These are phyloP conservation scores for Peucedramus taeniatus DNA, from an alignment of 2,113 vertebrate species.

Conservation along the genomic window DNA sequence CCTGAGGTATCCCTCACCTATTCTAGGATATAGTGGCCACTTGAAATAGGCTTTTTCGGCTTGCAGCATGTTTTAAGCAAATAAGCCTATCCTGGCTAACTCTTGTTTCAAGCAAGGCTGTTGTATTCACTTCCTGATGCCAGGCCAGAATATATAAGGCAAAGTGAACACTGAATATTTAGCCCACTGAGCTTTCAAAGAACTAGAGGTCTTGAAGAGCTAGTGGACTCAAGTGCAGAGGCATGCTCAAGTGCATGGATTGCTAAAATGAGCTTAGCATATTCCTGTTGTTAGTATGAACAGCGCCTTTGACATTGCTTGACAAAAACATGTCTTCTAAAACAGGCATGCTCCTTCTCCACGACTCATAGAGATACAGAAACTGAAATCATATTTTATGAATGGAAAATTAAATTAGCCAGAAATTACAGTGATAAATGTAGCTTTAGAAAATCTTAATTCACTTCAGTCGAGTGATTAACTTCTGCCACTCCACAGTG, in stretches of 20 bases:
- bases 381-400: slow-evolving; percentile 63
- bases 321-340: neutral
- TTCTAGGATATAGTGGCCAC: neutral
- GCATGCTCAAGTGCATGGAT: too few species aligned
- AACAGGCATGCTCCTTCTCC: slow-evolving; percentile 2
- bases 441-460: slow-evolving; percentile 71
- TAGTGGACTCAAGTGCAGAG: neutral
- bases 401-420: slow-evolving; percentile 65
- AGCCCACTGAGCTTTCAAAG: neutral
- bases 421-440: slow-evolving; percentile 71
- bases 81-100: neutral
- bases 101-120: neutral
- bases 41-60: neutral
- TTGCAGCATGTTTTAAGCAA: neutral
- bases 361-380: slow-evolving; percentile 1
- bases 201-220: neutral
- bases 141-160: neutral
- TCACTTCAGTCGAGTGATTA: slow-evolving; percentile 70
- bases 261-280: neutral
- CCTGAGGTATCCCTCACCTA: neutral
- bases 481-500: slow-evolving; percentile 68
- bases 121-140: neutral
- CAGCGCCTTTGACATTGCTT: neutral
- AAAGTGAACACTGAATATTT: neutral
- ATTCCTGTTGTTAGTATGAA: neutral